Percentiles rank a stretch among this genome's conserved stretches.
phyloP scores from a whole-genome alignment of 2,113 vertebrate species.

The Syrmaticus mikado region DNA sequence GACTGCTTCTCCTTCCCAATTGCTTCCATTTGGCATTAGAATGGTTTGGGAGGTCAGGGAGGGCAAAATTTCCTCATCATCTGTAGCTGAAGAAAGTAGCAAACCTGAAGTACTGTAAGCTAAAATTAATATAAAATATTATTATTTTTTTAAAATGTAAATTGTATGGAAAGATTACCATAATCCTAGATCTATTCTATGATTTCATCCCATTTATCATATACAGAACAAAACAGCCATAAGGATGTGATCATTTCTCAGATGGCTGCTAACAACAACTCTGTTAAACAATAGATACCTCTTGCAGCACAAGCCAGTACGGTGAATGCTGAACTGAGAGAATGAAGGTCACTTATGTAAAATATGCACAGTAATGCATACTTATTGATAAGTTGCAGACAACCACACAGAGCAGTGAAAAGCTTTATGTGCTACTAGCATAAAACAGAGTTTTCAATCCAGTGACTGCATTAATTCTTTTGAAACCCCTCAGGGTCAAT shows the following conservation, averaged over 20 bases:
- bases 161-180: background rate
- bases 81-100: background rate
- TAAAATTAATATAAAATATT: background rate
- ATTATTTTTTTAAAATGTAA: background rate
- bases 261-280: background rate
- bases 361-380: constrained; percentile 3
- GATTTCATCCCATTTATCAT: background rate
- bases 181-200: too few species aligned
- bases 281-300: background rate
- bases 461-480: constrained; percentile 22
- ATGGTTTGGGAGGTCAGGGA: background rate
- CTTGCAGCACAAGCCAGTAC: background rate
- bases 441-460: constrained; percentile 39
- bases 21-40: background rate
- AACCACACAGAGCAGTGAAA: background rate
- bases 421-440: constrained; percentile 29
- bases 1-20: background rate
- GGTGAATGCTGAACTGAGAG: background rate
- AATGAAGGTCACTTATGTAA: constrained; percentile 36
- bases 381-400: constrained; percentile 18
- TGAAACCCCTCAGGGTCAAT: constrained; percentile 16
- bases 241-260: background rate
- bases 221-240: background rate
- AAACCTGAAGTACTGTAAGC: background rate
- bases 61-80: background rate